Conservation (phyloP, 1,140 invertebrate genomes). For the Parasteatoda tepidariorum region DNA sequence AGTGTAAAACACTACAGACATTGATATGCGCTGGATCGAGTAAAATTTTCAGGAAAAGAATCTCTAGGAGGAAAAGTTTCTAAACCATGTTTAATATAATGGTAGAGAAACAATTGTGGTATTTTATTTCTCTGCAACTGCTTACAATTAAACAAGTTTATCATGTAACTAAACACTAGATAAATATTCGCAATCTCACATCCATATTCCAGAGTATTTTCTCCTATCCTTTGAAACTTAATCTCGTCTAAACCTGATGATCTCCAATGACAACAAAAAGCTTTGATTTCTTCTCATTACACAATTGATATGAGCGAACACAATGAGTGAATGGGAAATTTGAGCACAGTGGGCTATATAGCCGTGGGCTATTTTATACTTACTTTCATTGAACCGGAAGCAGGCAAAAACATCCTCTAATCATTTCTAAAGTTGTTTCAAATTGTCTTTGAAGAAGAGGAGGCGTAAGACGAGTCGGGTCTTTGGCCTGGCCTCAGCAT, state of each 20-base stretch:
- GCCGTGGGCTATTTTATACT: not conserved
- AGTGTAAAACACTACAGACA: too few species aligned
- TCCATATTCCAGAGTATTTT: too few species aligned
- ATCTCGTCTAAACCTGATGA: not conserved
- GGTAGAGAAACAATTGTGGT: too few species aligned
- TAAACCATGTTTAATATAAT: too few species aligned
- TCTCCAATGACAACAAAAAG: not conserved
- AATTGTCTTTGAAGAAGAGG: not conserved
- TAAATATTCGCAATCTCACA: too few species aligned
- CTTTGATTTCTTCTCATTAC: not conserved
- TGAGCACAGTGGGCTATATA: not conserved
- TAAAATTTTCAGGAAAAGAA: too few species aligned
- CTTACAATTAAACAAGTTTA: too few species aligned
- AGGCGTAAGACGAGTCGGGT: not conserved
- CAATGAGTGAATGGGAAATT: not conserved
- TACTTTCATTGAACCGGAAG: not conserved
- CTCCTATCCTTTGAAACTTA: too few species aligned
- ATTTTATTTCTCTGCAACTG: too few species aligned
- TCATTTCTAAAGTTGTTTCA: not conserved
- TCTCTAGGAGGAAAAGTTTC: too few species aligned
- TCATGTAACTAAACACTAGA: too few species aligned
- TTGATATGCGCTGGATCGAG: too few species aligned
- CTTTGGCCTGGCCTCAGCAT: conserved; percentile 6
- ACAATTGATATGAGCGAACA: not conserved
- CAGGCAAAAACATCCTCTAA: not conserved